Percentiles rank a stretch among this genome's conserved stretches.
phyloP scores from a whole-genome alignment of 2,113 vertebrate genomes.

The Casuarius casuarius region DNA sequence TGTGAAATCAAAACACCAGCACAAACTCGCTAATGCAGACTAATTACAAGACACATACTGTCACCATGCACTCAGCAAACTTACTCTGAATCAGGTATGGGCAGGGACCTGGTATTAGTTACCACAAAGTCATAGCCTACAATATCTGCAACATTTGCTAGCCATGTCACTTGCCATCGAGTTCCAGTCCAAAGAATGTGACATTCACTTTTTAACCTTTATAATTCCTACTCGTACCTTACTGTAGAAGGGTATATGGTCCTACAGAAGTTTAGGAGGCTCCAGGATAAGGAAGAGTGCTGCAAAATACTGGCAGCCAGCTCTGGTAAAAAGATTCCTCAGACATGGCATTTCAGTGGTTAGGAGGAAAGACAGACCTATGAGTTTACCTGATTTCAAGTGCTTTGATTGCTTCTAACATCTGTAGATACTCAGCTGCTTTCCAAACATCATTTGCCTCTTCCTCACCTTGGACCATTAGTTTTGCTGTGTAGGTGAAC shows the following conservation, averaged over 20 bases:
- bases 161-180: rapidly evolving
- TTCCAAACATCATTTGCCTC: conserved; percentile 96
- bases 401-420: conserved; percentile 98
- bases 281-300: not conserved
- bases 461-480: conserved; percentile 89
- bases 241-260: not conserved
- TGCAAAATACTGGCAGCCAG: not conserved
- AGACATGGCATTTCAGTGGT: not conserved
- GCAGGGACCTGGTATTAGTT: not conserved
- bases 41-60: not conserved
- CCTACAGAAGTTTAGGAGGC: not conserved
- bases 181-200: rapidly evolving
- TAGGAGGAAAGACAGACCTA: not conserved
- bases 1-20: not conserved
- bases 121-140: not conserved
- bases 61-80: not conserved
- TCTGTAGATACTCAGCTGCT: conserved; percentile 97
- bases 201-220: not conserved
- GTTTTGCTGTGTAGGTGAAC: conserved; percentile 95
- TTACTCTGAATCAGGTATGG: not conserved
- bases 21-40: not conserved
- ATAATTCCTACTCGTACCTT: not conserved
- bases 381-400: conserved; percentile 84
- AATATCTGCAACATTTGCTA: not conserved
- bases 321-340: not conserved